Evolutionary conservation across 2,888 invertebrate species (phyloP), one percentile per base, ranked within the genome.

Genomic region (Antheraea assamensis): DNA sequence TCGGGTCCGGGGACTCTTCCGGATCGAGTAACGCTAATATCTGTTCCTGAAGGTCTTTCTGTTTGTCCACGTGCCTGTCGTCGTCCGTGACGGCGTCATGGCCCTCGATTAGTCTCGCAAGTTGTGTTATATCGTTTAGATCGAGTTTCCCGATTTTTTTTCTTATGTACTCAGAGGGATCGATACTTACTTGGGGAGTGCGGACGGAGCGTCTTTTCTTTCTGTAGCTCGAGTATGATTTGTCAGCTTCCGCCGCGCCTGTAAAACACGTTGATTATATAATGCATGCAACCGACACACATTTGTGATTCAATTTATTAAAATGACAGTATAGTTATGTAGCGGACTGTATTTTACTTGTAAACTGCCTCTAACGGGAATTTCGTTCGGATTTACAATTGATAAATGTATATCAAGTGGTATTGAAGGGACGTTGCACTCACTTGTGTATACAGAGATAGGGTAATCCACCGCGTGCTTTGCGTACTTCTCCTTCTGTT

Each of bases 141-240:
- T 92, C 88, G 75, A 94, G 86, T 80, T 89, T 90, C 71, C 91
- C 93, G 79, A 93, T 91, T 82, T 90, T 87, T 83, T 88, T 88
- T 76, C 91, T 87, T 72, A 93, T 88, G 78, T 89, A 90, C 74
- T 93, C 94, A 8, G 89, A 89, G 3, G 91, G 84, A 71, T 92
- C 92, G 78, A 81, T 93, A 94, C 94, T 94, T 93, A 94, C 94
- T 88, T 93, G 92, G 72, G 88, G 85, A 3, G 87, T 80, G 71
- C 92, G 89, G 71, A 86, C 77, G 72, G 89, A 83, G 77, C 93
- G 92, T 10, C 93, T 88, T 82, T 92, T 93, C 84, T 90, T 92
- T 80, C 87, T 86, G 85, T 87, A 87, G 83, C 92, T 91, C 80
- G 92, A 92, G 78, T 90, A 90, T 3, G 93, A 90, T 81, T 91